Conservation (phyloP, 2,113 vertebrate species). For the Tapirus terrestris region DNA sequence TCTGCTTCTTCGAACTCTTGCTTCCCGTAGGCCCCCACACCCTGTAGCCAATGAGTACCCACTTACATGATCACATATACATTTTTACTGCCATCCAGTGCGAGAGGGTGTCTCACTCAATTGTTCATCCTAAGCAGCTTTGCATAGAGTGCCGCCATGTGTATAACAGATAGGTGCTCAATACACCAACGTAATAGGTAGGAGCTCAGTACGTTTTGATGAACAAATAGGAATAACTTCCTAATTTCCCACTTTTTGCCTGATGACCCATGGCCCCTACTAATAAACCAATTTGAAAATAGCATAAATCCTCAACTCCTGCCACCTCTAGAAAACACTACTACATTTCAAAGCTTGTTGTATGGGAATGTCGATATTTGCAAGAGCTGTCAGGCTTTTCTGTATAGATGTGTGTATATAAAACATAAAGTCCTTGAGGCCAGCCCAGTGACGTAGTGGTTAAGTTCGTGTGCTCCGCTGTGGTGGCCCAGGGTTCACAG, state of each 20-base stretch:
- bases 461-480: no score
- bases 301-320: neutral
- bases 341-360: neutral
- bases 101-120: neutral
- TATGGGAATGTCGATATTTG: accelerated
- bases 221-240: neutral
- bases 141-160: accelerated
- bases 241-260: neutral
- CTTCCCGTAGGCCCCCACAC: neutral
- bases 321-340: neutral
- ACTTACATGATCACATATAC: neutral
- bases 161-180: accelerated
- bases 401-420: neutral
- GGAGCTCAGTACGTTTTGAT: neutral
- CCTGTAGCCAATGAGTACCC: neutral
- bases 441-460: no score
- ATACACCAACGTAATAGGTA: accelerated
- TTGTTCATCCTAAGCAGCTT: neutral
- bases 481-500: no score
- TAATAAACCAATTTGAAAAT: neutral
- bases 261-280: neutral
- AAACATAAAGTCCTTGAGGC: neutral
- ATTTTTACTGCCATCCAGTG: neutral
- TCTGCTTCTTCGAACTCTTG: neutral
- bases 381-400: neutral